phyloP scores from a whole-genome alignment of 2,888 invertebrate species.

The Polylopha cassiicola region DNA sequence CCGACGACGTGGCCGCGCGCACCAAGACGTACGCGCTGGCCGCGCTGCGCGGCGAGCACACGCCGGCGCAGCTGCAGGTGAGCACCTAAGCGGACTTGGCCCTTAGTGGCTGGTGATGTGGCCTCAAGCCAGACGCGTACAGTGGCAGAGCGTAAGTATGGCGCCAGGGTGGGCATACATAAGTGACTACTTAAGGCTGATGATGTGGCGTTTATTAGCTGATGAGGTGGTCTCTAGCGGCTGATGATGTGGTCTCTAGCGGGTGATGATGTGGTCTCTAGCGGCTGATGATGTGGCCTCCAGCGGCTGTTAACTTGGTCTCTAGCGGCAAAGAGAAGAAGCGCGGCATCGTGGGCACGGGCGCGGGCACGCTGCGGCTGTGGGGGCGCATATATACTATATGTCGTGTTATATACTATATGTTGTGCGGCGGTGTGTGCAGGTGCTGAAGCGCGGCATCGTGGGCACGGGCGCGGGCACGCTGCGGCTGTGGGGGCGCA shows the following conservation, averaged over 20 bases:
- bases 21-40: conserved; percentile 66
- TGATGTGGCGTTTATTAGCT: conserved; percentile 44
- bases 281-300: conserved; percentile 25
- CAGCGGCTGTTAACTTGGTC: conserved; percentile 42
- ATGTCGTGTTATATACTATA: too few relatives aligned
- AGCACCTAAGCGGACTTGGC: conserved; percentile 26
- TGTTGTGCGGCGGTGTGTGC: too few relatives aligned
- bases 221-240: not conserved
- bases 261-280: conserved; percentile 35
- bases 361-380: too few relatives aligned
- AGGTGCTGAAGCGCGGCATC: too few relatives aligned
- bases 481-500: too few relatives aligned
- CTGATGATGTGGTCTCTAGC: too few relatives aligned
- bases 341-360: too few relatives aligned
- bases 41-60: conserved; percentile 53
- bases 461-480: too few relatives aligned
- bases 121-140: conserved; percentile 34
- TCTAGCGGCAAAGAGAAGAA: conserved; percentile 59
- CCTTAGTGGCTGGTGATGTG: conserved; percentile 29
- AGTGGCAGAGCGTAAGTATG: conserved; percentile 54
- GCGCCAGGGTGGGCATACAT: conserved; percentile 61
- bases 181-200: conserved; percentile 52
- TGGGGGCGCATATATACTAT: too few relatives aligned
- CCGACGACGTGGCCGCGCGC: conserved; percentile 47
- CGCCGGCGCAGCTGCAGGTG: conserved; percentile 57